These are phyloP conservation scores for Philereme transversata DNA, from an alignment of 2,888 invertebrate genomes.

Conservation along the genomic window DNA sequence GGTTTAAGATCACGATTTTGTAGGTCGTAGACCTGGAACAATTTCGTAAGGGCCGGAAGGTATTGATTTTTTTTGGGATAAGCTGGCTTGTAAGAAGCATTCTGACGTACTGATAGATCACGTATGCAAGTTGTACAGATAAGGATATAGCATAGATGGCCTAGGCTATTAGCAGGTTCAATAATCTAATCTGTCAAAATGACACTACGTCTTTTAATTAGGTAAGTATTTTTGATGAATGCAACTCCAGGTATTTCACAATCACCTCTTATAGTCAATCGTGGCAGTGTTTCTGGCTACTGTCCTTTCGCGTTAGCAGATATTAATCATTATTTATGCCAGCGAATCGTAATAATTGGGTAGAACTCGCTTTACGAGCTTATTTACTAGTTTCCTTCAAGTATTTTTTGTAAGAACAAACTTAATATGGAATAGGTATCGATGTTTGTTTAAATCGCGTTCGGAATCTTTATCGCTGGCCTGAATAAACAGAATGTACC, in stretches of 20 bases:
- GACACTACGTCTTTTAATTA: too few relatives aligned
- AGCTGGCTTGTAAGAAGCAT: too few relatives aligned
- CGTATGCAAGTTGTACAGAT: too few relatives aligned
- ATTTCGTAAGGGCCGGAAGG: constrained; percentile 17
- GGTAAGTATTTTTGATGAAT: too few relatives aligned
- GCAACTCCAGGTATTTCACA: neutral
- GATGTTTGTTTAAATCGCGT: constrained; percentile 61
- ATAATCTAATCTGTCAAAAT: too few relatives aligned
- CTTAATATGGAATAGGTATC: constrained; percentile 57
- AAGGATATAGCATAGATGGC: too few relatives aligned
- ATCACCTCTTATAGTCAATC: neutral
- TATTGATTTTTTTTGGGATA: too few relatives aligned
- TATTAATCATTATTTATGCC: constrained; percentile 73
- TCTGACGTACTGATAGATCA: too few relatives aligned
- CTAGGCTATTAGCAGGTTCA: too few relatives aligned
- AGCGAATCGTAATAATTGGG: constrained; percentile 71
- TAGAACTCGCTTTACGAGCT: constrained; percentile 65
- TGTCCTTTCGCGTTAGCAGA: constrained; percentile 50
- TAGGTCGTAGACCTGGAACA: constrained; percentile 25
- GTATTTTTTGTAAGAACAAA: constrained; percentile 64
- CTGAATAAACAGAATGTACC: constrained; percentile 56
- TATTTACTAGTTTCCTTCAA: constrained; percentile 65
- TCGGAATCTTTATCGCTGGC: constrained; percentile 57
- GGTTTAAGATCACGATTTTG: constrained; percentile 39
- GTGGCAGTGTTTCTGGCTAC: constrained; percentile 38